Base-by-base conservation (phyloP, 1,140 invertebrate genomes). In the Drosophila littoralis region DNA sequence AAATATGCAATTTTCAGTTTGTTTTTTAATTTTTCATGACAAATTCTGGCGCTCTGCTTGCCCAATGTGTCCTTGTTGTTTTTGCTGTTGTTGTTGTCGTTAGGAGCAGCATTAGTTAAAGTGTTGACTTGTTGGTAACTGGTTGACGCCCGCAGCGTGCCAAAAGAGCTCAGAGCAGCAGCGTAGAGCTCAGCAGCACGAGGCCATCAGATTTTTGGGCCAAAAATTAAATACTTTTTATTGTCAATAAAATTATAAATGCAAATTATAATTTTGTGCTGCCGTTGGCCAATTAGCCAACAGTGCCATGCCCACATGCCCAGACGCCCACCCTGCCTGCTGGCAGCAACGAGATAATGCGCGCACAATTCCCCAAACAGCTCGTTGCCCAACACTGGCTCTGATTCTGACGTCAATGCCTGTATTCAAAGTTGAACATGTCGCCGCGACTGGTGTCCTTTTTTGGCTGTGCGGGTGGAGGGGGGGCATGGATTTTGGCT, bases 171-270 rank as follows among this genome's bases (percentile, higher is more conserved):
- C 22, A 17, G 6, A 40, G 35, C 63, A 32, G 57, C 55, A 60
- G n/a, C n/a, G n/a, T 1, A 6, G 32, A 33, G 42, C 55, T 10
- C 22, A 63, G 10, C 64, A 52, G 63, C 51, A 65, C 42, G 65
- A 17, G 65, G 65, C 54, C 46, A 55, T 55, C 43, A 42, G 46
- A 59, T 73, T 73, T 63, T 69, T 66, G 68, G 67, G 52, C 65
- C 60, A 74, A 84, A 86, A 88, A 88, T 88, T 88, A 88, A 88
- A 88, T 88, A 88, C 83, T 89, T 89, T 88, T 88, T 88, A 88
- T 79, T 88, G 83, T 88, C 83, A 88, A 88, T 88, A 88, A 88
- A 88, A 88, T 88, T 88, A 88, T 88, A 88, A 89, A 88, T 88
- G 83, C 83, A 88, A 88, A 88, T 89, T 88, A 88, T 88, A 89